Base-by-base conservation (phyloP, 2,113 vertebrate species). In the Equus quagga region DNA sequence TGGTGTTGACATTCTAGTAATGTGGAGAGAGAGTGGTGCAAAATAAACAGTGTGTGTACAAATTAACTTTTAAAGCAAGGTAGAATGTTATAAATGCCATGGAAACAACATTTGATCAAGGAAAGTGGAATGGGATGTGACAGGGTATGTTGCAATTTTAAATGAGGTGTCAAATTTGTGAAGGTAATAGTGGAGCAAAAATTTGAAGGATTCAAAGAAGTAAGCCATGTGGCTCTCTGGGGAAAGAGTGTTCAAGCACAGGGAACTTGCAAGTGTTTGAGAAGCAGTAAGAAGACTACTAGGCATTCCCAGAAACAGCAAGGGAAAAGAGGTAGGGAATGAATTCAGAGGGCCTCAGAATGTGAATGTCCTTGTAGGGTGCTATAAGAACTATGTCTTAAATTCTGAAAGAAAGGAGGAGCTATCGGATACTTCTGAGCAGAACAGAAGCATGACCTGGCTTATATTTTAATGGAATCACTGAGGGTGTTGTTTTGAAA, bases 171-270 rank as follows among this genome's bases (percentile, higher is more conserved):
- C 44, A 44, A 8, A 62, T 90, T 54, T 75, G 60, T 62, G 49
- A 58, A 80, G 23, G 51, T 92, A 67, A 76, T 49, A 93, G 24
- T 54, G 36, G 8, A 95, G 31, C 36, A 31, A 78, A 89, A 69
- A 36, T 3, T 26, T 26, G 18, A 26, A 36, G 6, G 31, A 58
- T 76, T 78, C 26, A 4, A 65, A 56, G 67, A 58, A 51, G 7
- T 33, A 81, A 93, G 6, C 13, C 23, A 13, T 11, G 5, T 28
- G 31, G 19, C 31, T 91, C 24, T 41, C 28, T 19, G 7, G 9
- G 6, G 54, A 41, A 89, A 41, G 6, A 75, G 8, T 64, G 13
- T 54, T 65, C 36, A 21, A 76, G 31, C 17, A 76, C 5, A 56
- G 46, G 54, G n/a, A 76, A 31, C 18, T 73, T 54, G 8, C 14